Base-by-base conservation (phyloP, 1,140 invertebrate species). In the Caerostris darwini region DNA sequence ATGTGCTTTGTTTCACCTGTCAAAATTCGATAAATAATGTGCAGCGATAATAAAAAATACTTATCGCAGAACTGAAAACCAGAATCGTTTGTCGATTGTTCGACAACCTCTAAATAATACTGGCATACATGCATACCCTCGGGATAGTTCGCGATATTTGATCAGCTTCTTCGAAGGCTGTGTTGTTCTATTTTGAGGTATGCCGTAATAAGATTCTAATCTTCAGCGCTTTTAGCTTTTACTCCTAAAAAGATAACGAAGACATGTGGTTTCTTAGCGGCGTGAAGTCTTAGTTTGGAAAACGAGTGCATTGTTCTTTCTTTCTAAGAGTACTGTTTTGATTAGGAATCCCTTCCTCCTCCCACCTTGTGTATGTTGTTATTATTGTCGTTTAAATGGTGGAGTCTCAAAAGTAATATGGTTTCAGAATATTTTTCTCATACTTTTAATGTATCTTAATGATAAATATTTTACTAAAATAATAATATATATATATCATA, bases 81-180 rank as follows among this genome's bases (percentile, higher is more conserved):
- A 14, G 71, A 77, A 77, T 77, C 71, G 71, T 77, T 77, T 50
- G 71, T 3, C 10, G 50, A 77, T 77, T 77, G 71, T 77, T 50
- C 34, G 71, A 53, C 71, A 77, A 77, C 50, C 5, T 53, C 19
- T n/a, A 53, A 77, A 77, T 77, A 71, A 71, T 71, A 53, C 14
- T n/a, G 14, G 17, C 19, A 5, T 71, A 53, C 14, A 17, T 7
- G 17, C 19, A 5, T 77, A 50, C 71, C 71, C 50, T 77, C 6
- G 71, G 10, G 71, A 50, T 12, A 77, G 10, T 50, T 77, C 10
- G 71, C 12, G 71, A 5, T 77, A 53, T 77, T 77, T 77, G 71
- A 77, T 77, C 71, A 77, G 71, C 71, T 77, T 77, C 71, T 77
- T 14, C 71, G 50, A 77, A 77, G 34, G 71, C 10, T 77, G 17